Evolutionary conservation across 92 coral and sea anemone species (phyloP).

Genomic region (Hydrozoanthus gracilis): DNA sequence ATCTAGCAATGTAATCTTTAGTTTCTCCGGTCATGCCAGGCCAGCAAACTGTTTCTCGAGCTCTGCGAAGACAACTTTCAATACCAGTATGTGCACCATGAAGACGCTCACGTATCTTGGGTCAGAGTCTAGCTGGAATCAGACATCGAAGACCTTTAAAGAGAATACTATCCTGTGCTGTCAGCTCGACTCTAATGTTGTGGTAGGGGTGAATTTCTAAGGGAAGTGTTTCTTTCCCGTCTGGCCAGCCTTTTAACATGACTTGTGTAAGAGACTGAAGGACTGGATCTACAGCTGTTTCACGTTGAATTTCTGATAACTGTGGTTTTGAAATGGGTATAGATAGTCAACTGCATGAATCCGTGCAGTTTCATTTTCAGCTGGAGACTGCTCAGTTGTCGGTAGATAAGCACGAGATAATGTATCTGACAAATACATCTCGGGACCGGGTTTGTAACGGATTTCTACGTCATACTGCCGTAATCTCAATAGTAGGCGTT

Average conservation of each 20-base stretch:
- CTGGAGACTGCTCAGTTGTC: background rate
- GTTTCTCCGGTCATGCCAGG: no score
- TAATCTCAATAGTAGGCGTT: background rate
- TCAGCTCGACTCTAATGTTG: conserved; percentile 34
- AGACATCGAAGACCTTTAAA: no score
- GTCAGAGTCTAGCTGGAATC: no score
- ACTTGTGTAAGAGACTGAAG: conserved; percentile 39
- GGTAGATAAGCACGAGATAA: background rate
- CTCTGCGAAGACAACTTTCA: no score
- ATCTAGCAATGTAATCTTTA: no score
- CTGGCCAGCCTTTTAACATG: conserved; percentile 60
- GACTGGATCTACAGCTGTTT: conserved; percentile 35
- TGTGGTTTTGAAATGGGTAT: conserved; percentile 60
- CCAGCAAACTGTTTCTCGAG: conserved; percentile 19
- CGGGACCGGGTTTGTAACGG: background rate
- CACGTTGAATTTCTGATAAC: conserved; percentile 51
- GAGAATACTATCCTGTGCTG: conserved; percentile 50
- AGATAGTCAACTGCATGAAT: conserved; percentile 51
- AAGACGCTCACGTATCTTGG: conserved; percentile 29
- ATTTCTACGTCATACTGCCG: background rate
- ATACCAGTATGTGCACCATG: no score
- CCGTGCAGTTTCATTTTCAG: background rate
- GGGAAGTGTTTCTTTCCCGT: conserved; percentile 12
- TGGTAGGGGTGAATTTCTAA: conserved; percentile 47
- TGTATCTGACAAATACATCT: conserved; percentile 3